These are phyloP conservation scores for Ormyrus pomaceus DNA, from an alignment of 2,888 invertebrate genomes.

Conservation along the genomic window DNA sequence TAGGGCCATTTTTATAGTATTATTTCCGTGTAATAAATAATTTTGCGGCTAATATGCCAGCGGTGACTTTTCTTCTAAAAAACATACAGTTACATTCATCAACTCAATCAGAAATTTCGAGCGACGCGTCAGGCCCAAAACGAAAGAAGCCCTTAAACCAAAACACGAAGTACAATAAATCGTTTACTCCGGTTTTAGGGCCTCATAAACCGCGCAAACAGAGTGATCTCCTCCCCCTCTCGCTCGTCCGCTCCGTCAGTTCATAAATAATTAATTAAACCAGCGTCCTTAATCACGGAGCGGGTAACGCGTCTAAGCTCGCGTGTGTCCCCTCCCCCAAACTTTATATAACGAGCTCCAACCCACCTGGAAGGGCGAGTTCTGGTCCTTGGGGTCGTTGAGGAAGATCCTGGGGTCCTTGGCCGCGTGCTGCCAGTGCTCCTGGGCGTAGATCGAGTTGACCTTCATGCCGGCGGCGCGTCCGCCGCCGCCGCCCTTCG, in stretches of 20 bases:
- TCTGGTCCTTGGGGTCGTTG: slow-evolving; percentile 67
- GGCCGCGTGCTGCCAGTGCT: slow-evolving; percentile 66
- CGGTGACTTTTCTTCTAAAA: too few relatives aligned
- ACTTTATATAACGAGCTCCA: slow-evolving; percentile 21
- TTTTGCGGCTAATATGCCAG: too few relatives aligned
- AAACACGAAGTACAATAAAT: background rate
- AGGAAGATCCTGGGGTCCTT: slow-evolving; percentile 69
- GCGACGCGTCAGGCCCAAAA: too few relatives aligned
- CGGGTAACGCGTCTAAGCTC: background rate
- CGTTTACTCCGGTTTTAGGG: background rate
- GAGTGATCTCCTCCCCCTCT: too few relatives aligned
- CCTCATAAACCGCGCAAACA: too few relatives aligned
- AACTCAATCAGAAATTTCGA: too few relatives aligned
- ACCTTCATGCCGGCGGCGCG: slow-evolving; percentile 69
- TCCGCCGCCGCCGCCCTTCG: slow-evolving; percentile 27
- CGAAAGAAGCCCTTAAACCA: too few relatives aligned
- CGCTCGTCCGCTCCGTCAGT: too few relatives aligned
- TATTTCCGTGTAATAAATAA: too few relatives aligned
- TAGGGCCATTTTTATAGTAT: too few relatives aligned
- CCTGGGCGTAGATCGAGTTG: slow-evolving; percentile 73
- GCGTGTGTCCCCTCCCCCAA: background rate
- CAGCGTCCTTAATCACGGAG: slow-evolving; percentile 21
- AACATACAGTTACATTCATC: too few relatives aligned
- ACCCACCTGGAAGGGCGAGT: slow-evolving; percentile 69
- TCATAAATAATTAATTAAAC: slow-evolving; percentile 40